Evolutionary conservation across 2,113 vertebrate genomes (phyloP), one percentile per base, ranked within the genome.

Genomic region (Callipepla squamata): DNA sequence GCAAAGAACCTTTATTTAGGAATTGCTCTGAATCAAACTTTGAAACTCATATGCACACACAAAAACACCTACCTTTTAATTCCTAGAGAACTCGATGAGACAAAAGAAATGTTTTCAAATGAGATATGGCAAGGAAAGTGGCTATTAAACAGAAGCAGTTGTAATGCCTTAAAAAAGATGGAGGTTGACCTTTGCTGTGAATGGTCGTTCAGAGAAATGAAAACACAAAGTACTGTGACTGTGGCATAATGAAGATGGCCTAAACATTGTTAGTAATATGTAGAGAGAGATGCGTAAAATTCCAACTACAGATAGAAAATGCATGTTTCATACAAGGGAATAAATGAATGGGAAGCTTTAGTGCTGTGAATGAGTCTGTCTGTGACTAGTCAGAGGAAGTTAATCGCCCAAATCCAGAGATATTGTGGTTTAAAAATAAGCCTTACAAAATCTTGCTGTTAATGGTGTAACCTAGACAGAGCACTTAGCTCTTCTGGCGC

Each of bases 401-500:
- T 72, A 72, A 90, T 88, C 28, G 34, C 51, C 51, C 20, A 75
- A 47, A 76, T 57, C 68, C 80, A 53, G 25, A 53, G 65, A 80
- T 68, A 68, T 65, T 32, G 28, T 30, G 75, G 51, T 48, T 84
- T 70, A 85, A 92, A 91, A 94, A 23, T 20, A 44, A 77, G 61
- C 47, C 47, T 72, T 92, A 55, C 72, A n/a, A 77, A 85, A 50
- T 75, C 61, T 57, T 88, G 55, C 36, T 90, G 68, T 88, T 95
- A 94, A 84, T 61, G 65, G 61, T 38, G n/a, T 65, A 92, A 68
- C 75, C 81, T 62, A 83, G 75, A 40, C 42, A 61, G 68, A 89
- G 75, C 61, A 83, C 79, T 91, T 92, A 90, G 69, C 59, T 94
- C 73, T 92, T 28, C 72, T 77, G 40, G 68, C 82, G 88, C 84